Base-by-base conservation (phyloP, 1,140 invertebrate genomes). In the Caerostris extrusa region DNA sequence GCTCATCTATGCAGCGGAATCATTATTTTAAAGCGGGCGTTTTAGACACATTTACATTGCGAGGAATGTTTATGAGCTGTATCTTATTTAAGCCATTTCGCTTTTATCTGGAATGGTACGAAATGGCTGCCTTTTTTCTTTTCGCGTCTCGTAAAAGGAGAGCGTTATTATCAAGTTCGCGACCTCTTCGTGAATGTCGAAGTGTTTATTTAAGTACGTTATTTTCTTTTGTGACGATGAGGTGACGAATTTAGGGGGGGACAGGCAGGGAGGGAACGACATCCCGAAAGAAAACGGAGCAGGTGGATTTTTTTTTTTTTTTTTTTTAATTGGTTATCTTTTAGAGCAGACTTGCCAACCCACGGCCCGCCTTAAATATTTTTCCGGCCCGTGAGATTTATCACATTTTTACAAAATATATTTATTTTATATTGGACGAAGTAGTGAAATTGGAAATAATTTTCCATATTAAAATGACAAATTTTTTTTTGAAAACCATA, bases 21-120 rank as follows among this genome's bases (percentile, higher is more conserved):
- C 61, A 69, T 93, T 85, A 64, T 85, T 64, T 87, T 87, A 93
- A 93, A 93, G 10, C 10, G 91, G 5, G 67, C 81, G 53, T 90
- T 71, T 34, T 67, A 92, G 90, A 67, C 77, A 19, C 83, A 93
- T 93, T 93, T 93, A 93, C 91, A 93, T 93, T 93, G 60, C 7
- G 83, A 87, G 58, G 85, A 87, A 87, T 69, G 82, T 86, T 93
- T 87, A 87, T 86, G 83, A 87, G 91, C 77, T 56, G 82, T 71
- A 87, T 93, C 82, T 87, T 93, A 58, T 87, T 86, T 61, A 93
- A 71, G 50, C 56, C 61, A 57, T 87, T 91, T 86, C 34, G 8
- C 64, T 92, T 86, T 93, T 93, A 93, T 93, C 91, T 93, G 10
- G 61, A 93, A 93, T 87, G 91, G 69, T 64, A 57, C 34, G 17